Evolutionary conservation across 2,113 vertebrate species (phyloP).

Genomic region (Spea bombifrons): DNA sequence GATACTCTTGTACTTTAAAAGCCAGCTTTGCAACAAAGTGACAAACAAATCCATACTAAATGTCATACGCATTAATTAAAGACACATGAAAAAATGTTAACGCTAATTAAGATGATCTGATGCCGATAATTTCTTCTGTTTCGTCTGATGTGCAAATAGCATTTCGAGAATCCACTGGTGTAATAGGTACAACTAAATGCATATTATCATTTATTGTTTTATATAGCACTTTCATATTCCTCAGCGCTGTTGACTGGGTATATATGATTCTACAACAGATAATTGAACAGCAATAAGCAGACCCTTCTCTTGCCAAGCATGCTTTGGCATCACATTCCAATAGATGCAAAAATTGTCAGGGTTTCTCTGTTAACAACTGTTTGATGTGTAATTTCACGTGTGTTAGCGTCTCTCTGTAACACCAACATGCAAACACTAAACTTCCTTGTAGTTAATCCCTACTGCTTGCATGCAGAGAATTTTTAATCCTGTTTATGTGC

Average conservation of each 20-base stretch:
- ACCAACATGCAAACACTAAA: constrained; percentile 18
- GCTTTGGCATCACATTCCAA: background rate
- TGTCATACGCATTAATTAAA: too few species aligned
- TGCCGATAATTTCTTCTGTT: background rate
- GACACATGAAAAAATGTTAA: background rate
- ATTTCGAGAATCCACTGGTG: constrained; percentile 28
- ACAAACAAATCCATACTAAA: too few species aligned
- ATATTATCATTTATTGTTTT: background rate
- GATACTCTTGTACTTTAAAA: too few species aligned
- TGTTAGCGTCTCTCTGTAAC: background rate
- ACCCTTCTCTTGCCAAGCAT: background rate
- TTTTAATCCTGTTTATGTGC: constrained; percentile 26
- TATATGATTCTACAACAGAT: background rate
- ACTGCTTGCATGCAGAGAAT: background rate
- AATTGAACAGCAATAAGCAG: constrained; percentile 5
- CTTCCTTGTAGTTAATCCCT: background rate
- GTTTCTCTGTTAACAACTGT: background rate
- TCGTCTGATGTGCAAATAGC: constrained; percentile 8
- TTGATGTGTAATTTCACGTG: background rate
- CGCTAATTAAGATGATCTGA: background rate
- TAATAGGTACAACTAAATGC: background rate
- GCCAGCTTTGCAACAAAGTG: too few species aligned
- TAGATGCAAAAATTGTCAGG: background rate
- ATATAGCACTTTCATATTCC: too few species aligned
- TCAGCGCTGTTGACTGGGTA: too few species aligned